These are phyloP conservation scores for Tanytarsus gracilentus DNA, from an alignment of 2,888 invertebrate species.

Conservation along the genomic window DNA sequence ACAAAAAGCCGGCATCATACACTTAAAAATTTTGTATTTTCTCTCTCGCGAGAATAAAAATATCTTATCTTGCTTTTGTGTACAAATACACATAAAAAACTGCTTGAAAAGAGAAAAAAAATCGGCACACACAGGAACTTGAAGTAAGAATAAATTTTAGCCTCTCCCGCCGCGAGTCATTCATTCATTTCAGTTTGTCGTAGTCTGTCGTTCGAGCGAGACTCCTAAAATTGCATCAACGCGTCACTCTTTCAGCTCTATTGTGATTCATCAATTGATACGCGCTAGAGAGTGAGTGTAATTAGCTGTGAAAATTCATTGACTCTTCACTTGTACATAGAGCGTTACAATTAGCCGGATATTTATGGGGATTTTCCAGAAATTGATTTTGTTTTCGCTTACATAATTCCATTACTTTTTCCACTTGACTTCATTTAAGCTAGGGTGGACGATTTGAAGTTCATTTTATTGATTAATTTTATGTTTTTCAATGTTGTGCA, in stretches of 20 bases:
- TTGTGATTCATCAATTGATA: neutral
- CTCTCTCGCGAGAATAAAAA: too few relatives aligned
- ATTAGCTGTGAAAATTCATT: constrained; percentile 16
- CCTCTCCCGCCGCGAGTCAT: constrained; percentile 1
- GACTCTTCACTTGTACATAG: neutral
- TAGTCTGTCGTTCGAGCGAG: constrained; percentile 1
- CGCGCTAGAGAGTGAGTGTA: constrained; percentile 7
- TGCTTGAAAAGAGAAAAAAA: neutral
- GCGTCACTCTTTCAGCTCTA: neutral
- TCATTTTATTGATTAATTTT: too few relatives aligned
- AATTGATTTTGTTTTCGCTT: neutral
- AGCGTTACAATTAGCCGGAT: neutral
- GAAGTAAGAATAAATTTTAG: neutral
- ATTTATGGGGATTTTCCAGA: neutral
- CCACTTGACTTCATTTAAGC: neutral
- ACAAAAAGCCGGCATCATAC: too few relatives aligned
- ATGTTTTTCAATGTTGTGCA: neutral
- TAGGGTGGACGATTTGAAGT: too few relatives aligned
- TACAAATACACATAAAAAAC: neutral
- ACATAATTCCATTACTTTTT: constrained; percentile 3
- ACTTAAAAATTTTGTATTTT: too few relatives aligned
- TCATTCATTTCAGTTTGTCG: neutral
- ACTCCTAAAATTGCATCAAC: neutral
- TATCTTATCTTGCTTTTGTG: too few relatives aligned
- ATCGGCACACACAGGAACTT: neutral